Percentiles rank a stretch among this genome's conserved stretches.
Conservation (phyloP, 2,888 invertebrate species). For the Lepidocyrtoides sp. region DNA sequence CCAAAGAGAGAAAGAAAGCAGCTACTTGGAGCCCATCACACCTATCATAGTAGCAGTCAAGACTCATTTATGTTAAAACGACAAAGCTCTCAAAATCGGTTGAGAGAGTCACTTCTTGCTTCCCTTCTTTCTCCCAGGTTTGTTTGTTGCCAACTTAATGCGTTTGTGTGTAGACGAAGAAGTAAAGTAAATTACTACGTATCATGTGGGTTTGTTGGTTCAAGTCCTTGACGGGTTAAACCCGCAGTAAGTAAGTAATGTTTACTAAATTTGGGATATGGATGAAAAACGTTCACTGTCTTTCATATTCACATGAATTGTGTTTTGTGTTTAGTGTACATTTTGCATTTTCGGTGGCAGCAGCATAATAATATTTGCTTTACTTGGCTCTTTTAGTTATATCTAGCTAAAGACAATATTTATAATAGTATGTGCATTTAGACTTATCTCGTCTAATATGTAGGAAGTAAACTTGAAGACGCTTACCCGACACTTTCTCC, state of each 20-base stretch:
- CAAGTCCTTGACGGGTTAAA: conserved; percentile 32
- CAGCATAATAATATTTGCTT: background rate
- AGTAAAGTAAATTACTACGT: conserved; percentile 19
- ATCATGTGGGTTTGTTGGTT: conserved; percentile 26
- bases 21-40: conserved; percentile 72
- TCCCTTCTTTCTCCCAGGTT: conserved; percentile 84
- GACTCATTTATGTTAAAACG: conserved; percentile 84
- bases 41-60: conserved; percentile 81
- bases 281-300: background rate
- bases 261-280: conserved; percentile 16
- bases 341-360: too few species aligned
- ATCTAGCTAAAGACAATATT: too few species aligned
- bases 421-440: conserved; percentile 26
- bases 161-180: background rate
- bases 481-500: background rate
- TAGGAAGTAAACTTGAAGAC: conserved; percentile 2
- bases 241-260: background rate
- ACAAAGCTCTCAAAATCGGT: conserved; percentile 84
- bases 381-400: background rate
- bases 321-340: background rate
- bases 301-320: background rate
- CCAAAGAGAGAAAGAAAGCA: conserved; percentile 80
- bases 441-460: conserved; percentile 9
- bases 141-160: conserved; percentile 32
- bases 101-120: conserved; percentile 83